Evolutionary conservation across 2,797 vertebrate genomes (phyloP).

Genomic region (Hirundo rustica): DNA sequence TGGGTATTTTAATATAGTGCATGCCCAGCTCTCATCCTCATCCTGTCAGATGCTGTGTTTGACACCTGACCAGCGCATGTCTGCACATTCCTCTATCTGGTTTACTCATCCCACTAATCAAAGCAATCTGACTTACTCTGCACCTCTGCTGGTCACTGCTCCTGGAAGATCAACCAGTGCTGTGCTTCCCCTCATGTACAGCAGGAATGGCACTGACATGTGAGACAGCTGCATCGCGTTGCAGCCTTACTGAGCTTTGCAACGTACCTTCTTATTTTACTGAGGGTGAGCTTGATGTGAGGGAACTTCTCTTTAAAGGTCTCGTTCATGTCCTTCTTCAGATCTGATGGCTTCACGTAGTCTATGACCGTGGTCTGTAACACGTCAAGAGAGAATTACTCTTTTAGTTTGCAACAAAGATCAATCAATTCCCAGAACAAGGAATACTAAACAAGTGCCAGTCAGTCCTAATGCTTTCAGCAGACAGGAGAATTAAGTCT

Average conservation of each 20-base stretch:
- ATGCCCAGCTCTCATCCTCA: neutral
- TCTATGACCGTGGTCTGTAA: slow-evolving; percentile 97
- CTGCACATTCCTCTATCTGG: neutral
- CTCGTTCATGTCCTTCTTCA: slow-evolving; percentile 99
- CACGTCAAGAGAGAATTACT: neutral
- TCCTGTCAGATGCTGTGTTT: accelerated
- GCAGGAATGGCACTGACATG: neutral
- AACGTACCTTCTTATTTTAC: slow-evolving; percentile 94
- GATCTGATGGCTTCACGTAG: slow-evolving; percentile 98
- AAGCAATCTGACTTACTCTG: neutral
- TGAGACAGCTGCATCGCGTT: neutral
- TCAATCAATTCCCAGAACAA: neutral
- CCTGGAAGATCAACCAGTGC: neutral
- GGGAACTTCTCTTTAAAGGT: slow-evolving; percentile 99
- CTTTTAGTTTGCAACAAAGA: neutral
- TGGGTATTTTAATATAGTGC: neutral
- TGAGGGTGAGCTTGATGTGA: slow-evolving; percentile 94
- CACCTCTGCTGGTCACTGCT: neutral
- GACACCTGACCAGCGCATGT: neutral
- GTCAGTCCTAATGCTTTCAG: neutral
- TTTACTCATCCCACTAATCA: neutral
- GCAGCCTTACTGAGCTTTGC: neutral
- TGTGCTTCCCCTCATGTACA: neutral
- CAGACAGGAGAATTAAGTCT: neutral
- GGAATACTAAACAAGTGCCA: neutral